Evolutionary conservation across 2,888 invertebrate genomes (phyloP), one percentile per base, ranked within the genome.

Genomic region (Hydrotaea diabolus): DNA sequence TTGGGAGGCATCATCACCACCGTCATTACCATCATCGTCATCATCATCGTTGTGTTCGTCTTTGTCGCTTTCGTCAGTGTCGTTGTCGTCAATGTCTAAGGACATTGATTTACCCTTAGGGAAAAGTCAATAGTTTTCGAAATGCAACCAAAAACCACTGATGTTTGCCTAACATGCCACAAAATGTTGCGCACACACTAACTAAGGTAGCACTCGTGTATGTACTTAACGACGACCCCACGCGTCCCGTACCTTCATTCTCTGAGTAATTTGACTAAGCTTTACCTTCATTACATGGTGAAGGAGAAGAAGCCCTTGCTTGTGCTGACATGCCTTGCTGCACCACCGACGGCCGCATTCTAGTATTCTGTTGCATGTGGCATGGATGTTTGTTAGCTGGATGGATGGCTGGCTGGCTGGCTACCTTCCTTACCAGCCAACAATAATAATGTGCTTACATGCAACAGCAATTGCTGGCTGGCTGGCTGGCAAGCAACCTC

Each of bases 41-140:
- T 2, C 72, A n/a, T 73, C 55, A 26, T 31, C 57, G 26, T 78
- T 46, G 71, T 72, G 73, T 46, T 57, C 71, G 64, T 72, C 31
- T 57, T 64, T 5, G 75, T 49, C 2, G 7, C n/a, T 2, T 57
- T 49, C 39, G 43, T 69, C 55, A 64, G n/a, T 43, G 43, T 64
- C 75, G 69, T 80, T 49, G 64, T 75, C 76, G 57, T 76, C 81
- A 81, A 76, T 69, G 76, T 79, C 81, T 81, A 66, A 81, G 73
- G 81, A 76, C 69, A 79, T 82, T 85, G 81, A 85, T 85, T 82
- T 85, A 77, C 76, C 84, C 73, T 73, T 53, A 79, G 84, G 84
- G 79, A 81, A 79, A 76, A 76, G 84, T 85, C 76, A 77, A 81
- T 85, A 74, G 77, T 73, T 62, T 74, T 39, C 49, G 49, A 39